Evolutionary conservation across 2,113 vertebrate species (phyloP).

Genomic region (Cavia porcellus): DNA sequence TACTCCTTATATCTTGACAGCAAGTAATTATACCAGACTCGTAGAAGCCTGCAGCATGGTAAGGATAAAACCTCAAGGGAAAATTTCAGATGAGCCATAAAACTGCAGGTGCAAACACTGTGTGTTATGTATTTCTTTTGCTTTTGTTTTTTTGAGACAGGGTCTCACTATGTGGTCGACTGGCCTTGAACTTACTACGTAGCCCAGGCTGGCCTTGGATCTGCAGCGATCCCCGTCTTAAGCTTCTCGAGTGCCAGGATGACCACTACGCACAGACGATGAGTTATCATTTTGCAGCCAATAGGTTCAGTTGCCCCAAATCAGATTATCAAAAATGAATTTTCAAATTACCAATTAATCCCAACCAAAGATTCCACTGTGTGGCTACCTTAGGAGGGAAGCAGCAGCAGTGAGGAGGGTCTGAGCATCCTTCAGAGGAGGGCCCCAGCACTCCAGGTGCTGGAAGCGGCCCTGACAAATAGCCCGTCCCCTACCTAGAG

Average conservation of each 20-base stretch:
- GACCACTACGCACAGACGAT: background rate
- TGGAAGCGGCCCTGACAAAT: accelerated
- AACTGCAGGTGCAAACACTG: constrained; percentile 7
- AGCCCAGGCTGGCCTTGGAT: background rate
- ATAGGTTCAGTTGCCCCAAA: background rate
- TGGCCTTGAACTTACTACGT: background rate
- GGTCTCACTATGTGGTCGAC: background rate
- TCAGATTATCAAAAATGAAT: constrained; percentile 41
- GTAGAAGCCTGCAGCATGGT: background rate
- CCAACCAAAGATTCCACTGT: background rate
- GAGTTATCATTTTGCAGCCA: background rate
- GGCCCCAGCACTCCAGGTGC: background rate
- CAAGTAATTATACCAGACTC: background rate
- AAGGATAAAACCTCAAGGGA: constrained; percentile 14
- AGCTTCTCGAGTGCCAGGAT: background rate
- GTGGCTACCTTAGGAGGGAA: background rate
- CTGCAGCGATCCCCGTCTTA: background rate
- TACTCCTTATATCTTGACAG: background rate
- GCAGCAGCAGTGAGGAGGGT: background rate
- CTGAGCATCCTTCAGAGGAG: background rate
- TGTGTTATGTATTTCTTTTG: constrained; percentile 28
- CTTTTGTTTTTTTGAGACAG: background rate
- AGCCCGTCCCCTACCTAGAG: background rate
- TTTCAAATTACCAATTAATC: constrained; percentile 25
- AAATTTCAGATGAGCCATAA: background rate